Evolutionary conservation across 1,140 invertebrate species (phyloP).

Genomic region (Formica selysi): DNA sequence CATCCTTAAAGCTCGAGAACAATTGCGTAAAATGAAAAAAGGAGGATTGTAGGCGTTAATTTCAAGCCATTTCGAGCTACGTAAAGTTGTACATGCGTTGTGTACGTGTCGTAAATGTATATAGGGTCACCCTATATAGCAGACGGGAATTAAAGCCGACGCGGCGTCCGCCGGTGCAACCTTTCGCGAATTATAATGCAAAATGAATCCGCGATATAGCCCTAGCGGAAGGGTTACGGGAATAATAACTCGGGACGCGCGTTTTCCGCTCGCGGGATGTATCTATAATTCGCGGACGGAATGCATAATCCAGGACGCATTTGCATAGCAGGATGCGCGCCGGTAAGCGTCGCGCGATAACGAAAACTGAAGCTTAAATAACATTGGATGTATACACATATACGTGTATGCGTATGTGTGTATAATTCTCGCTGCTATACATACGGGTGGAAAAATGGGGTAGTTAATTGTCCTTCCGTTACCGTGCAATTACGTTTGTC

Average conservation of each 20-base stretch:
- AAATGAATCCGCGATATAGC: conserved; percentile 53
- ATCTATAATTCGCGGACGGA: conserved; percentile 69
- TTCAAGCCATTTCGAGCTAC: neutral
- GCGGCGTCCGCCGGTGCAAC: neutral
- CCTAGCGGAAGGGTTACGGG: conserved; percentile 56
- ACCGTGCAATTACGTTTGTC: conserved; percentile 74
- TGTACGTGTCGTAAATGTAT: neutral
- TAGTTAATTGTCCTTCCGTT: conserved; percentile 73
- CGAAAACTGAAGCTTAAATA: conserved; percentile 70
- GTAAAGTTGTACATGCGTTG: neutral
- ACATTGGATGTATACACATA: neutral
- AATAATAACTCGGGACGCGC: conserved; percentile 58
- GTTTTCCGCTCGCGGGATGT: conserved; percentile 44
- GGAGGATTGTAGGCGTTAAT: conserved; percentile 7
- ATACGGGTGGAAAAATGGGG: conserved; percentile 55
- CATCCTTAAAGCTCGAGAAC: neutral
- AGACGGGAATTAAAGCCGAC: conserved; percentile 18
- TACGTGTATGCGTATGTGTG: neutral
- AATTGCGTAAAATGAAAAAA: neutral
- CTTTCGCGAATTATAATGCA: conserved; percentile 55
- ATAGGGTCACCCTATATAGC: neutral
- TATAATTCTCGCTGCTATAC: too few species aligned
- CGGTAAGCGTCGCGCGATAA: conserved; percentile 40
- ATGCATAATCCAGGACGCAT: conserved; percentile 68
- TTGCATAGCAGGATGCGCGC: conserved; percentile 60